These are phyloP conservation scores for Centroberyx gerrardi DNA, from an alignment of 2,797 vertebrate species.

Conservation along the genomic window DNA sequence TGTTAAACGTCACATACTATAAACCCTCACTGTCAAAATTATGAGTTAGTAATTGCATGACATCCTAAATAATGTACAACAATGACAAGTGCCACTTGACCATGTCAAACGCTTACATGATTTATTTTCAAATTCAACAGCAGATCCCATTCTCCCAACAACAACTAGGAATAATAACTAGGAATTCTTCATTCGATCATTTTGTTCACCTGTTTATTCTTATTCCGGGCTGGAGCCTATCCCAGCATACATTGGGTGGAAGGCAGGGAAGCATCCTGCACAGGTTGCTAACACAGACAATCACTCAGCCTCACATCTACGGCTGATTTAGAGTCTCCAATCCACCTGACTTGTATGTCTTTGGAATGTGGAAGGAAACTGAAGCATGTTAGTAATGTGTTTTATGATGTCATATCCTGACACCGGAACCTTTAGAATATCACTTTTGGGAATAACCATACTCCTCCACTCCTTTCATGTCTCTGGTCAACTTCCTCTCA, in stretches of 20 bases:
- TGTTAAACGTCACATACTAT: slow-evolving; percentile 26
- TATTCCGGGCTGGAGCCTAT: no score
- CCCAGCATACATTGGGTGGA: neutral
- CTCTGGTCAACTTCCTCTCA: no score
- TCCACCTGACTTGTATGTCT: no score
- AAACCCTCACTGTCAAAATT: neutral
- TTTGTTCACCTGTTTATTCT: neutral
- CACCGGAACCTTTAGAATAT: no score
- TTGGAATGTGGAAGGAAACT: no score
- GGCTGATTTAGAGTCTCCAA: no score
- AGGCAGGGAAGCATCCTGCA: neutral
- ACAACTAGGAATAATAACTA: neutral
- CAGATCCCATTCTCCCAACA: neutral
- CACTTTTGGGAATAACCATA: no score
- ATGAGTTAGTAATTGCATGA: slow-evolving; percentile 4
- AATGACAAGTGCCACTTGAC: neutral
- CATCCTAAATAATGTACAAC: slow-evolving; percentile 23
- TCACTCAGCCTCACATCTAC: neutral
- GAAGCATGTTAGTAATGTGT: neutral
- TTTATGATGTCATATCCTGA: neutral
- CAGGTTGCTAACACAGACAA: neutral
- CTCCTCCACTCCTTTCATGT: no score
- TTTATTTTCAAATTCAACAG: neutral
- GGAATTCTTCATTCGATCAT: neutral
- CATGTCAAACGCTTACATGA: neutral